These are phyloP conservation scores for Gymnocheta viridis DNA, from an alignment of 2,888 invertebrate genomes.

Conservation along the genomic window DNA sequence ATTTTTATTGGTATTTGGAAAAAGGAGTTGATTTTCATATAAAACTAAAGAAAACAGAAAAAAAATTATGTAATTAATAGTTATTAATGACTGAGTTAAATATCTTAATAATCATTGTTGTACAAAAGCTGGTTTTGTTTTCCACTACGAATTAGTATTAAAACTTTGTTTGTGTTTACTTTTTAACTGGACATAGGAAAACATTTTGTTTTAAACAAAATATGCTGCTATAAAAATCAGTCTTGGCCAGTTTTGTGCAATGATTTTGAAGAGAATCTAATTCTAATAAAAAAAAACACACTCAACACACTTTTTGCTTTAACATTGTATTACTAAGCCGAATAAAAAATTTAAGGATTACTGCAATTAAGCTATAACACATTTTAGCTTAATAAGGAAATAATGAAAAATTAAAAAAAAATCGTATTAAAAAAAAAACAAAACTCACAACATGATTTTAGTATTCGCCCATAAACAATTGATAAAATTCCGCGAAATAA, in stretches of 20 bases:
- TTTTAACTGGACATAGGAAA: too few relatives aligned
- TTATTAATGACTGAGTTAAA: conserved; percentile 52
- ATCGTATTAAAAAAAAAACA: neutral
- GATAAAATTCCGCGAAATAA: too few relatives aligned
- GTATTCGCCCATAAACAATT: neutral
- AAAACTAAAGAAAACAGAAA: neutral
- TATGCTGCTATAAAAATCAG: too few relatives aligned
- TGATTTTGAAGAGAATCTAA: too few relatives aligned
- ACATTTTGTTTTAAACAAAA: too few relatives aligned
- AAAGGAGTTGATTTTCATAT: conserved; percentile 39
- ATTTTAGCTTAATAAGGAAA: conserved; percentile 48
- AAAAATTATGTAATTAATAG: conserved; percentile 41
- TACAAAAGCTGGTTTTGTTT: neutral
- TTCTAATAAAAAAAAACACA: too few relatives aligned
- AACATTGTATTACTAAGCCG: neutral
- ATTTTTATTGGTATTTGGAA: conserved; percentile 38
- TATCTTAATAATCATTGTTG: conserved; percentile 52
- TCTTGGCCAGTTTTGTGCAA: too few relatives aligned
- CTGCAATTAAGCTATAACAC: conserved; percentile 44
- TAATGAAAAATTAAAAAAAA: neutral
- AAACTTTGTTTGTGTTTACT: too few relatives aligned
- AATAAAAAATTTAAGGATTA: conserved; percentile 36
- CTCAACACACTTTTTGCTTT: too few relatives aligned
- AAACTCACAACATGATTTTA: conserved; percentile 36
- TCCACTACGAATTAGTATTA: neutral